phyloP scores from a whole-genome alignment of 1,140 invertebrate genomes.

The Heliconius congener region DNA sequence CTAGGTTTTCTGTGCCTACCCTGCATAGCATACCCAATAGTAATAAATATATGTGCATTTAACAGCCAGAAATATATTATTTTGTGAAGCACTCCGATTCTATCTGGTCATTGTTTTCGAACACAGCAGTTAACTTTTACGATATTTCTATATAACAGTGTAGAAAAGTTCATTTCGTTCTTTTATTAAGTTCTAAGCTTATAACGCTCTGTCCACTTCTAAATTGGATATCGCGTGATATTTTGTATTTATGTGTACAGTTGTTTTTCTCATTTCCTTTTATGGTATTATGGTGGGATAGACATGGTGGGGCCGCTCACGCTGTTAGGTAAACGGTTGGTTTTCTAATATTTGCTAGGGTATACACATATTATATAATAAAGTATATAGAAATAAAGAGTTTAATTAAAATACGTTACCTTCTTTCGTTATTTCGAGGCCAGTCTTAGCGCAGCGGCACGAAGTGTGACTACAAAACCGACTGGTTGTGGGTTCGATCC shows the following conservation, averaged over 20 bases:
- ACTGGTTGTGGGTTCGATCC: too few relatives aligned
- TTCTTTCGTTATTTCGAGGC: too few relatives aligned
- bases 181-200: constrained; percentile 21
- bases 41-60: neutral
- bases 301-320: constrained; percentile 5
- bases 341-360: neutral
- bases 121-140: constrained; percentile 15
- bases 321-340: neutral
- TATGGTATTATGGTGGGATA: constrained; percentile 12
- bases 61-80: neutral
- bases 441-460: too few relatives aligned
- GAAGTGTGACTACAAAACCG: too few relatives aligned
- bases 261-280: constrained; percentile 23
- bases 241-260: constrained; percentile 16
- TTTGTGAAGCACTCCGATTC: constrained; percentile 4
- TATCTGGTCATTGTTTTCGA: constrained; percentile 14
- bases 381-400: neutral
- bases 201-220: constrained; percentile 17
- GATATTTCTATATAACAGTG: constrained; percentile 21
- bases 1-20: too few relatives aligned
- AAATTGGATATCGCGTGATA: constrained; percentile 17
- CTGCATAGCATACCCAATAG: too few relatives aligned
- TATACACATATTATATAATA: neutral
- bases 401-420: too few relatives aligned
- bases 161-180: constrained; percentile 21